These are phyloP conservation scores for Bergia puertoricense DNA, from an alignment of 92 coral and sea anemone species.

Conservation along the genomic window DNA sequence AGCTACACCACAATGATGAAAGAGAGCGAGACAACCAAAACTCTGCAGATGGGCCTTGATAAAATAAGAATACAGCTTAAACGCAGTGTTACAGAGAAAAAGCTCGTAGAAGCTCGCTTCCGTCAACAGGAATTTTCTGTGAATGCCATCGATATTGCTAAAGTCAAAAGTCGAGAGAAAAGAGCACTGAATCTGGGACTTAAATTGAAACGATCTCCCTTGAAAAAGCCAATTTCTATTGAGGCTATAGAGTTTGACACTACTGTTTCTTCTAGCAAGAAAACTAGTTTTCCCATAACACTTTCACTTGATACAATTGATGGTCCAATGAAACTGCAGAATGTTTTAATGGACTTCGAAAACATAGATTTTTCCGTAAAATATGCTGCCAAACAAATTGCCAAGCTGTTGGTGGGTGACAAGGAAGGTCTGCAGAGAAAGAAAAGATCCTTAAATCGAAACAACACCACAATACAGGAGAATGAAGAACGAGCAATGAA, in stretches of 20 bases:
- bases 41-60: slow-evolving; percentile 51
- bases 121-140: slow-evolving; percentile 46
- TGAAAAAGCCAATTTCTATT: slow-evolving; percentile 40
- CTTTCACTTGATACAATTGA: slow-evolving; percentile 33
- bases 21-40: slow-evolving; percentile 24
- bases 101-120: slow-evolving; percentile 55
- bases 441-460: not conserved
- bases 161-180: slow-evolving; percentile 35
- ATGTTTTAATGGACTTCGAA: slow-evolving; percentile 59
- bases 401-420: slow-evolving; percentile 41
- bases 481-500: not conserved
- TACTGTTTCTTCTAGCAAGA: slow-evolving; percentile 38
- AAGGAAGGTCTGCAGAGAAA: slow-evolving; percentile 2
- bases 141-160: slow-evolving; percentile 41
- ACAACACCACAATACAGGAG: not conserved
- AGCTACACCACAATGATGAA: slow-evolving; percentile 39
- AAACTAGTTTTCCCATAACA: slow-evolving; percentile 49
- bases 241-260: slow-evolving; percentile 43
- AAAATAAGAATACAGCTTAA: slow-evolving; percentile 41
- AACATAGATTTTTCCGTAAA: slow-evolving; percentile 31
- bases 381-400: slow-evolving; percentile 49
- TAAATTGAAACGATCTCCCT: slow-evolving; percentile 35
- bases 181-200: slow-evolving; percentile 55
- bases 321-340: slow-evolving; percentile 33
- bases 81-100: slow-evolving; percentile 27